Evolutionary conservation across 2,888 invertebrate genomes (phyloP), one percentile per base, ranked within the genome.

Genomic region (Emesis castigata): DNA sequence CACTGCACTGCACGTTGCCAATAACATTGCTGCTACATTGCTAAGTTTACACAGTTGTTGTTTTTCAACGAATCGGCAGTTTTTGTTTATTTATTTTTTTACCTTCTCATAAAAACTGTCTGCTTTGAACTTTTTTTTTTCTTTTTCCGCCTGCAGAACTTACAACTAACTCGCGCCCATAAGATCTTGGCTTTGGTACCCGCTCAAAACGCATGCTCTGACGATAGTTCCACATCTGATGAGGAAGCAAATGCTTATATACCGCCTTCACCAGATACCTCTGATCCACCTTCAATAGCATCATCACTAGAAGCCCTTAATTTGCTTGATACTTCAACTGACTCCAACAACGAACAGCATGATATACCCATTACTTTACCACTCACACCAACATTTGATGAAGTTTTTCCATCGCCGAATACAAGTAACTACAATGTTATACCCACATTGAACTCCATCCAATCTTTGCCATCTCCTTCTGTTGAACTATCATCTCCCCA

Each of bases 401-500:
- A 80, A 75, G 75, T 80, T 75, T 80, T 77, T 66, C 80, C 75
- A 66, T 80, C 70, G 31, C 80, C 77, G 22, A 75, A 22, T 66
- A 77, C 80, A 26, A 77, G 73, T n/a, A n/a, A n/a, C n/a, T n/a
- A n/a, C 58, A 75, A 77, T 53, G 53, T 62, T 61, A 69, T 80
- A 75, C 80, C 77, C 20, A 80, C 77, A 73, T 69, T 77, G 66
- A 75, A 80, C 73, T 80, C 80, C 58, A 80, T 80, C n/a, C 80
- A 80, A 29, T 77, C 75, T 48, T 61, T 77, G 16, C 69, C 70
- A 66, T 61, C 70, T n/a, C n/a, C n/a, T n/a, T n/a, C n/a, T n/a
- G n/a, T n/a, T n/a, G n/a, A n/a, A n/a, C n/a, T n/a, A n/a, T n/a
- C 70, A 34, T 64, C 65, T 69, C 72, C 71, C 44, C 66, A 70